phyloP scores from a whole-genome alignment of 2,113 vertebrate species.

The Siniperca chuatsi region DNA sequence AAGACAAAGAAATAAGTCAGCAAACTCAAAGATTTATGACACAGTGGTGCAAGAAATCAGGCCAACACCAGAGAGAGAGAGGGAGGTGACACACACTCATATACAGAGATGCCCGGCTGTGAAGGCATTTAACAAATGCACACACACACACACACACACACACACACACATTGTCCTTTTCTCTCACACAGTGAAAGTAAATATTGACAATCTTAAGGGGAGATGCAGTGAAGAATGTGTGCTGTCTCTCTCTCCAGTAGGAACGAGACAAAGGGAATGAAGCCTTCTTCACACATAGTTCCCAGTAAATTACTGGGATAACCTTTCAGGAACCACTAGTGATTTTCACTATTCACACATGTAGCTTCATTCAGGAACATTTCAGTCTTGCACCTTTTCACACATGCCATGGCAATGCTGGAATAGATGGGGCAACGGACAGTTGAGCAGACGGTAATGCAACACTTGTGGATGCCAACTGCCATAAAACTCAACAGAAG shows the following conservation, averaged over 20 bases:
- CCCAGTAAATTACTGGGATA: no score
- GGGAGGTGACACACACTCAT: constrained; percentile 8
- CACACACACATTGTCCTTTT: constrained; percentile 31
- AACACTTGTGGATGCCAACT: no score
- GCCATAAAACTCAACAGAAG: no score
- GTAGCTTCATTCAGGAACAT: no score
- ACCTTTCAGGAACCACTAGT: no score
- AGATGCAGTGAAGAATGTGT: constrained; percentile 49
- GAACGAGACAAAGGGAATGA: constrained; percentile 56
- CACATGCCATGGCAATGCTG: no score
- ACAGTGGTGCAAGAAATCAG: constrained; percentile 58
- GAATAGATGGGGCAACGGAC: no score
- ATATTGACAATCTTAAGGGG: constrained; percentile 66
- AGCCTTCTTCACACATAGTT: background rate
- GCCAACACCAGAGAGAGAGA: constrained; percentile 32
- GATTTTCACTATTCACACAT: no score
- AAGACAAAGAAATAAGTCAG: constrained; percentile 74
- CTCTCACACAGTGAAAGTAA: constrained; percentile 60
- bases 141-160: constrained; percentile 17
- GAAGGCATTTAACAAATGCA: constrained; percentile 47
- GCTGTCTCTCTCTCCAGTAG: background rate
- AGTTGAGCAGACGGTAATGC: no score
- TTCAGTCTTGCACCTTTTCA: no score
- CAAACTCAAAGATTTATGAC: constrained; percentile 72
- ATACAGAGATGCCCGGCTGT: background rate